Base-by-base conservation (phyloP, 2,113 vertebrate species). In the Datnioides undecimradiatus region DNA sequence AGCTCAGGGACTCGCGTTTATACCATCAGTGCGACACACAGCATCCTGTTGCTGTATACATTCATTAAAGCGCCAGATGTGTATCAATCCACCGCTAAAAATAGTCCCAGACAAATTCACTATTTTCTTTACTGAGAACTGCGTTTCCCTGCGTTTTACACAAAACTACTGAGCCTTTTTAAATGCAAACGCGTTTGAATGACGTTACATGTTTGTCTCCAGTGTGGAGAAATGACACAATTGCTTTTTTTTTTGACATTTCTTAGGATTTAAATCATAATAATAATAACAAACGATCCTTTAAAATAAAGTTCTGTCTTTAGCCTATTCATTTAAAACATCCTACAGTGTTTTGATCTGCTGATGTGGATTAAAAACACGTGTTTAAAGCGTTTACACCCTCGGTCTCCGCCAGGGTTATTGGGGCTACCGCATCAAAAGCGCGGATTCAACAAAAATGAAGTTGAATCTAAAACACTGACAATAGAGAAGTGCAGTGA, bases 401-500 rank as follows among this genome's bases (percentile, higher is more conserved):
- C 31, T 33, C 21, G 5, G 31, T 58, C 6, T 25, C 8, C 25
- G 31, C 11, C 11, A 23, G 14, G 2, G 23, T 34, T 23, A 27
- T 54, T 11, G 33, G 25, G 5, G 40, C 34, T 5, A 3, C 23
- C 12, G 27, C 36, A 33, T 71, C 33, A 63, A 63, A 73, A 23
- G 23, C 17, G 31, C 0, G 13, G 34, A 34, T 41, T 14, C 10
- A 27, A 54, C 6, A n/a, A 36, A 57, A 23, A 49, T 31, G 7
- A 59, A 70, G 45, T 29, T 64, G 63, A 41, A 49, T 25, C 0
- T 10, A 49, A 36, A 57, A 43, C 43, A 45, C 0, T 57, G 13
- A 74, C 34, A 75, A 79, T 40, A 46, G n/a, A 59, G 38, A 73
- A 73, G 58, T 16, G n/a, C 11, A 13, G 46, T 59, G 51, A 62